Percentiles rank a stretch among this genome's conserved stretches.
Evolutionary conservation across 2,113 vertebrate species (phyloP).

Genomic region (Nesogale talazaci): DNA sequence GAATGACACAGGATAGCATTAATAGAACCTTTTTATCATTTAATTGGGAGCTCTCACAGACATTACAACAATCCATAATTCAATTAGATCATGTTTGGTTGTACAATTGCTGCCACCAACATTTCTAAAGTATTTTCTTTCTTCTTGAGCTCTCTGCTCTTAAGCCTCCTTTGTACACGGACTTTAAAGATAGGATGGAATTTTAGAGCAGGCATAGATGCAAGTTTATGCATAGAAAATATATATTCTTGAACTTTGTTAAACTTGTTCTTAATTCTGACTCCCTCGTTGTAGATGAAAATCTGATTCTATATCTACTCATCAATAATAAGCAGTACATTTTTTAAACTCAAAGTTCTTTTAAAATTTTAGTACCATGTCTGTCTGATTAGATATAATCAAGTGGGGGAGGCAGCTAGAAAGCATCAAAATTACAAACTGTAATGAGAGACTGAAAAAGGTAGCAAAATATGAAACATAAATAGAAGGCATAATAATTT

Average conservation of each 20-base stretch:
- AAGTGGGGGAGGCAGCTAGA: neutral
- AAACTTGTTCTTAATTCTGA: neutral
- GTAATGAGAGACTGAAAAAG: neutral
- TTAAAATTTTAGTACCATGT: neutral
- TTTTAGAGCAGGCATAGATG: neutral
- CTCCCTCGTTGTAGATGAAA: neutral
- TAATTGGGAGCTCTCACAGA: too few species aligned
- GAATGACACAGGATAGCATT: neutral
- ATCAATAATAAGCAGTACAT: neutral
- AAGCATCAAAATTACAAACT: neutral
- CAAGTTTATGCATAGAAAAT: neutral
- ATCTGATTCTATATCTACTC: neutral
- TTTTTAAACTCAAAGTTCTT: too few species aligned
- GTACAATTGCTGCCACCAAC: too few species aligned
- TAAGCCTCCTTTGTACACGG: too few species aligned
- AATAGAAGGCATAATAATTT: neutral
- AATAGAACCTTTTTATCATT: neutral
- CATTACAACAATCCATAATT: too few species aligned
- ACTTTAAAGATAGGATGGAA: neutral
- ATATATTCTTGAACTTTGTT: neutral
- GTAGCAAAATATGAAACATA: neutral
- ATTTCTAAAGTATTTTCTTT: too few species aligned
- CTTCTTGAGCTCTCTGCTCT: too few species aligned
- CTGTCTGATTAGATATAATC: neutral
- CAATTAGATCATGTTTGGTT: too few species aligned